These are phyloP conservation scores for Ips nitidus DNA, from an alignment of 1,140 invertebrate genomes.

Conservation along the genomic window DNA sequence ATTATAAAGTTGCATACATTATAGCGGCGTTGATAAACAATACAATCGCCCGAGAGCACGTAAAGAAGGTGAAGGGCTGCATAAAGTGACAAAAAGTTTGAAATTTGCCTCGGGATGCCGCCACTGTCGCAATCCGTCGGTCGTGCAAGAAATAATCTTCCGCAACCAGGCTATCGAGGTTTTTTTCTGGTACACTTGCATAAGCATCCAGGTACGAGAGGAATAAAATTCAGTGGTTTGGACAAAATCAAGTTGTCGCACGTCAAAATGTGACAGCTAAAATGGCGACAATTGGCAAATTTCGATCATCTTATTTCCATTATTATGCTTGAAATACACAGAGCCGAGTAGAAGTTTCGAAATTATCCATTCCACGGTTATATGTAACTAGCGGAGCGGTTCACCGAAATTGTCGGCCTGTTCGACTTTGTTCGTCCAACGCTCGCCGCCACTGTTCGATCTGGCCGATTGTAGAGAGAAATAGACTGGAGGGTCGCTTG, in stretches of 20 bases:
- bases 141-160: neutral
- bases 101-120: constrained; percentile 18
- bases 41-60: too few species aligned
- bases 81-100: neutral
- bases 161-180: neutral
- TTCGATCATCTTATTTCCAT: constrained; percentile 56
- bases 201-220: too few species aligned
- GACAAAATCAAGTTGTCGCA: too few species aligned
- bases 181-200: neutral
- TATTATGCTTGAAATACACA: constrained; percentile 54
- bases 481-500: constrained; percentile 52
- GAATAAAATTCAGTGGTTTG: too few species aligned
- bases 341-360: constrained; percentile 53
- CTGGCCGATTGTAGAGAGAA: constrained; percentile 51
- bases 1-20: too few species aligned
- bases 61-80: too few species aligned
- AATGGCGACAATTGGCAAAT: constrained; percentile 44
- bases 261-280: neutral
- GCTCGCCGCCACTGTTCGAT: constrained; percentile 27
- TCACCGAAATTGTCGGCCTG: constrained; percentile 38
- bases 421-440: constrained; percentile 48
- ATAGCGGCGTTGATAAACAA: too few species aligned
- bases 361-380: constrained; percentile 56
- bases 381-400: constrained; percentile 52
- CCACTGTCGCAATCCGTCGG: neutral